A percentile compares a stretch with the other conserved stretches of the same genome.
Evolutionary conservation across 1,140 invertebrate genomes (phyloP).

Genomic region (Ostrea edulis): DNA sequence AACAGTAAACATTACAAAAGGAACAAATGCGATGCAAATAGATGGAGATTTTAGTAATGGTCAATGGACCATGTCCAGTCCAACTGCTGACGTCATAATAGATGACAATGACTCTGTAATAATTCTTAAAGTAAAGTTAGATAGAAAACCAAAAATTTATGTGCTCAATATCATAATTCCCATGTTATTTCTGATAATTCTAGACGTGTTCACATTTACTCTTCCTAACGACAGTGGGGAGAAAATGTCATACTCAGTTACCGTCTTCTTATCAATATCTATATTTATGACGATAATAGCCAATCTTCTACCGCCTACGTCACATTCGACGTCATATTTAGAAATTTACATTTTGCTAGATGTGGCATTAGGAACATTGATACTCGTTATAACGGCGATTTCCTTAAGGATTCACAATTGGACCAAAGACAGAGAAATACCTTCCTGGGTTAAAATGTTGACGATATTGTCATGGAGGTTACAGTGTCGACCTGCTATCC

Average conservation of each 20-base stretch:
- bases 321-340: slow-evolving; percentile 41
- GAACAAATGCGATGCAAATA: not conserved
- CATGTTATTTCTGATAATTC: slow-evolving; percentile 44
- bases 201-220: slow-evolving; percentile 48
- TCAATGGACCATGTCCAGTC: slow-evolving; percentile 34
- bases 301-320: slow-evolving; percentile 45
- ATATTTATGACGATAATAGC: slow-evolving; percentile 48
- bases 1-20: not conserved
- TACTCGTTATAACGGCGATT: slow-evolving; percentile 17
- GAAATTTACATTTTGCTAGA: slow-evolving; percentile 12
- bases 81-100: not conserved
- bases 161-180: slow-evolving; percentile 50
- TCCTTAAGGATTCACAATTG: slow-evolving; percentile 18
- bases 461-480: not conserved
- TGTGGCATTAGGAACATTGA: not conserved
- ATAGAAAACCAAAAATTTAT: slow-evolving; percentile 35
- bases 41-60: slow-evolving; percentile 16
- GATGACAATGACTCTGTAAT: slow-evolving; percentile 14
- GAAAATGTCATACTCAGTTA: slow-evolving; percentile 52
- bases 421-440: not conserved
- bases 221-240: slow-evolving; percentile 52
- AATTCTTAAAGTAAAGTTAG: slow-evolving; percentile 48
- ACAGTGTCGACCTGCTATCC: not conserved
- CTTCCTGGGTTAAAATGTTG: not conserved
- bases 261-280: slow-evolving; percentile 48